phyloP scores from a whole-genome alignment of 2,888 invertebrate species.

The Epirrhoe tristata region DNA sequence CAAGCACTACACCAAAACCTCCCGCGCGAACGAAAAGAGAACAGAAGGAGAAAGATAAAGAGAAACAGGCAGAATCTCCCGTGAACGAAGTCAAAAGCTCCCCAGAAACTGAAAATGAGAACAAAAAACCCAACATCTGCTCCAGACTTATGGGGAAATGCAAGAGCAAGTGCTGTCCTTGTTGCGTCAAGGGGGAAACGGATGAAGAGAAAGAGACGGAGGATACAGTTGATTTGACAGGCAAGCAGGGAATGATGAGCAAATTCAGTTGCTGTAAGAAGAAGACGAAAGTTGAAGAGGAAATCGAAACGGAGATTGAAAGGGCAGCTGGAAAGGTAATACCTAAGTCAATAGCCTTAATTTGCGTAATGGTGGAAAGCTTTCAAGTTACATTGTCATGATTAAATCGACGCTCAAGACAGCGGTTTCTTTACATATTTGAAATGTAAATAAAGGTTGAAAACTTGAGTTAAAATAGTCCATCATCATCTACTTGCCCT shows the following conservation, averaged over 20 bases:
- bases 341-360: neutral
- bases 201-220: conserved; percentile 53
- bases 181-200: conserved; percentile 69
- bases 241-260: conserved; percentile 62
- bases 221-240: conserved; percentile 39
- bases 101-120: conserved; percentile 40
- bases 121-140: conserved; percentile 69
- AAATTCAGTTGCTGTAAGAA: conserved; percentile 73
- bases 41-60: conserved; percentile 57
- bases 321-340: conserved; percentile 75
- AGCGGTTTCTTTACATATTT: neutral
- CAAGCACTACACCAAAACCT: conserved; percentile 78
- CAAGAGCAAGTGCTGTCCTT: conserved; percentile 78
- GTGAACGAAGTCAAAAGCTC: conserved; percentile 40
- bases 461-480: too few species aligned
- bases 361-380: neutral
- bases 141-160: conserved; percentile 73
- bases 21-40: conserved; percentile 69
- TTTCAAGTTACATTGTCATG: neutral
- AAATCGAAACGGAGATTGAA: conserved; percentile 64
- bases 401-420: neutral
- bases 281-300: conserved; percentile 71
- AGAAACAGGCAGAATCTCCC: conserved; percentile 29
- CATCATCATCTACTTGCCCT: too few species aligned
- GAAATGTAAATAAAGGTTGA: neutral